These are phyloP conservation scores for Ameiurus melas DNA, from an alignment of 2,113 vertebrate genomes.

Conservation along the genomic window DNA sequence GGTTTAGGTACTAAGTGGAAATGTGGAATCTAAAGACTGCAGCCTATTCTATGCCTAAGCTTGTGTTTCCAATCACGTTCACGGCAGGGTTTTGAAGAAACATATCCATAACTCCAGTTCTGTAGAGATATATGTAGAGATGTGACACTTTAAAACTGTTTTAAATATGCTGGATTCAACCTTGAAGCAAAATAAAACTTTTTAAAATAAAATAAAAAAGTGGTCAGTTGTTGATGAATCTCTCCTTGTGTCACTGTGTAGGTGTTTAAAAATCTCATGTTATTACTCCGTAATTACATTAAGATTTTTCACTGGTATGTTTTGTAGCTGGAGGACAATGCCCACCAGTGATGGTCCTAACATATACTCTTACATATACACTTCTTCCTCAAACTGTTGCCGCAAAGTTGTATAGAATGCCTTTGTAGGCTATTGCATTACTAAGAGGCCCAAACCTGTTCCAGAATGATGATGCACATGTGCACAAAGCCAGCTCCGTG, in stretches of 20 bases:
- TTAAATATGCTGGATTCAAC: conserved; percentile 31
- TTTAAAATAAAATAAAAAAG: conserved; percentile 5
- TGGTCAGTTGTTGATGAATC: neutral
- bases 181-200: conserved; percentile 29
- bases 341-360: neutral
- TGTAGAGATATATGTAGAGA: neutral
- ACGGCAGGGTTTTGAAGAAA: neutral
- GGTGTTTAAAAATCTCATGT: too few relatives aligned
- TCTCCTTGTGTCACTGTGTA: neutral
- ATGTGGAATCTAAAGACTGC: neutral
- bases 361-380: neutral
- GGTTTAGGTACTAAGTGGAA: neutral
- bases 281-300: neutral
- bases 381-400: neutral
- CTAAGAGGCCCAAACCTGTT: too few relatives aligned
- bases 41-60: neutral
- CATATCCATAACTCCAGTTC: neutral
- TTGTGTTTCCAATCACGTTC: neutral
- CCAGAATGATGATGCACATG: neutral
- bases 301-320: neutral
- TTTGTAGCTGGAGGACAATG: neutral
- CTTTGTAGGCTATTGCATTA: too few relatives aligned
- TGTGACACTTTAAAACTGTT: neutral
- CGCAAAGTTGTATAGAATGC: neutral
- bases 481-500: neutral